These are phyloP conservation scores for Melikaiella ostensackeni DNA, from an alignment of 2,888 invertebrate species.

Conservation along the genomic window DNA sequence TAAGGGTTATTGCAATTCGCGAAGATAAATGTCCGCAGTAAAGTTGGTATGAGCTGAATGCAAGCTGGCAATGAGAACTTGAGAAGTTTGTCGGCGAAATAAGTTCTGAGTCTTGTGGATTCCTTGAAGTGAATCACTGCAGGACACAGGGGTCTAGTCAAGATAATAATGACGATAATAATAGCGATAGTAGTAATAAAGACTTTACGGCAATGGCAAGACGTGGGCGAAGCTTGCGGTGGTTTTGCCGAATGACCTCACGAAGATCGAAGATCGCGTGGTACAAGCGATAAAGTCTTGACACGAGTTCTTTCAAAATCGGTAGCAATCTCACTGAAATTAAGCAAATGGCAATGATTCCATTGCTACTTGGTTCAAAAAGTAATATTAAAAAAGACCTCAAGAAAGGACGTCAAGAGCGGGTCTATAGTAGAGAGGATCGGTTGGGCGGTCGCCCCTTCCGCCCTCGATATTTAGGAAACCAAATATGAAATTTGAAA, in stretches of 20 bases:
- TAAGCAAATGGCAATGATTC: not conserved
- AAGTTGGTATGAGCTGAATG: conserved; percentile 12
- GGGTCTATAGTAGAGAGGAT: no score
- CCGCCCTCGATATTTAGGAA: no score
- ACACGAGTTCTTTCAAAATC: not conserved
- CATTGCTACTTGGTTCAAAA: not conserved
- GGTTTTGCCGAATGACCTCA: conserved; percentile 19
- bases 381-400: no score
- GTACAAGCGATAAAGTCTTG: not conserved
- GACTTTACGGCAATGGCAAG: conserved; percentile 57
- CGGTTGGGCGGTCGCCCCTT: no score
- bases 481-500: no score
- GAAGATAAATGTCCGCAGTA: conserved; percentile 10
- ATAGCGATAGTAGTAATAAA: conserved; percentile 64
- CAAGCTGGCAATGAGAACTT: conserved; percentile 1
- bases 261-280: not conserved
- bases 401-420: no score
- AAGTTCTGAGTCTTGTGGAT: conserved; percentile 36
- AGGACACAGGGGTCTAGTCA: conserved; percentile 51
- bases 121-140: conserved; percentile 25
- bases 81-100: conserved; percentile 15
- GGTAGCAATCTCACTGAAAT: not conserved
- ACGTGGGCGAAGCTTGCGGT: conserved; percentile 44
- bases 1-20: conserved; percentile 9
- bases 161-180: conserved; percentile 62